phyloP scores from a whole-genome alignment of 1,140 invertebrate genomes.

The Maniola jurtina region DNA sequence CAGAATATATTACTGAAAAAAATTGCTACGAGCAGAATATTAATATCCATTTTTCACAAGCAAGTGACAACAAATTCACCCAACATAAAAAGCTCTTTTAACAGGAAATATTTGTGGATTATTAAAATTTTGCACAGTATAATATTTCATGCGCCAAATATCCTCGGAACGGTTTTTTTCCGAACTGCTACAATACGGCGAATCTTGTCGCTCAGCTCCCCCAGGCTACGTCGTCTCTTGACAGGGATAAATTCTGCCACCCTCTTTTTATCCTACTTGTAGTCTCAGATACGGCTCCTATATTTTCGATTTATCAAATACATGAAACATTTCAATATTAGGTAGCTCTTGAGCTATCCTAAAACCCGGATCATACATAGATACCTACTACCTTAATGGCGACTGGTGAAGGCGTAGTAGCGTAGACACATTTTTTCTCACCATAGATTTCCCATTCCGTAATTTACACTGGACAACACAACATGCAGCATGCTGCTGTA shows the following conservation, averaged over 20 bases:
- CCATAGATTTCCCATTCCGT: too few relatives aligned
- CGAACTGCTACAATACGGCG: conserved; percentile 37
- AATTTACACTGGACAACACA: too few relatives aligned
- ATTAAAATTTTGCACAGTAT: conserved; percentile 22
- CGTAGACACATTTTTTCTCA: too few relatives aligned
- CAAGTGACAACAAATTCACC: neutral
- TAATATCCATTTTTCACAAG: neutral
- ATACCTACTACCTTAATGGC: too few relatives aligned
- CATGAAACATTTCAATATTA: neutral
- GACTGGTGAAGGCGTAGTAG: too few relatives aligned
- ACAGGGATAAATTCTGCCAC: conserved; percentile 47
- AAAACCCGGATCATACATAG: too few relatives aligned
- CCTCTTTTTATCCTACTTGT: conserved; percentile 42
- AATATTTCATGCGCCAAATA: conserved; percentile 40
- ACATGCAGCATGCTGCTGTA: too few relatives aligned
- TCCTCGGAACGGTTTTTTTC: conserved; percentile 39
- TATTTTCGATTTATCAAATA: neutral
- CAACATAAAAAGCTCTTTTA: conserved; percentile 18
- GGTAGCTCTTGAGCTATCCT: too few relatives aligned
- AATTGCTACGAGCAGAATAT: neutral
- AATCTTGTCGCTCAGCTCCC: conserved; percentile 39
- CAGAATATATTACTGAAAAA: neutral
- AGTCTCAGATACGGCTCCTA: conserved; percentile 17
- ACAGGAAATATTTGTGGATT: conserved; percentile 19
- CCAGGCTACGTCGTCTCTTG: conserved; percentile 41